A percentile compares a stretch with the other conserved stretches of the same genome.
These are phyloP conservation scores for Nannospalax galili DNA, from an alignment of 2,113 vertebrate species.

Conservation along the genomic window DNA sequence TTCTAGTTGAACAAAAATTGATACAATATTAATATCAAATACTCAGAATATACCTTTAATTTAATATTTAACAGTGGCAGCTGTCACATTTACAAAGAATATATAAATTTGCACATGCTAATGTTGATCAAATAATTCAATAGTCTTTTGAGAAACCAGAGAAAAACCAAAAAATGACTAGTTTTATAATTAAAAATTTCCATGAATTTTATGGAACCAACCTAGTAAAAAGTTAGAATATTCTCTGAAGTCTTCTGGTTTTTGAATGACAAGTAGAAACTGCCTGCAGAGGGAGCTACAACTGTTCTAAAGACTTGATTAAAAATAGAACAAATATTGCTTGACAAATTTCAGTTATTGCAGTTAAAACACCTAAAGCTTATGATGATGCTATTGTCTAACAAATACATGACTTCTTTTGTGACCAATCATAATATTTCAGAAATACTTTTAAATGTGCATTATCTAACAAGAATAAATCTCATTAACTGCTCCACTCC, in stretches of 20 bases:
- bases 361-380: conserved; percentile 34
- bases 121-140: not conserved
- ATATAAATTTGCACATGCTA: not conserved
- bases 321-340: conserved; percentile 48
- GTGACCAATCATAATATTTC: conserved; percentile 73
- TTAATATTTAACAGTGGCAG: not conserved
- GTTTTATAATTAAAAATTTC: not conserved
- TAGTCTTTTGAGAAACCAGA: not conserved
- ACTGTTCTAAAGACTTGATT: not conserved
- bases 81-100: not conserved
- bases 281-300: not conserved
- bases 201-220: not conserved
- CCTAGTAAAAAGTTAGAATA: not conserved
- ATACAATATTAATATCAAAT: conserved; percentile 28
- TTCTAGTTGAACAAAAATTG: conserved; percentile 66
- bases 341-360: conserved; percentile 17
- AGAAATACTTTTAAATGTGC: conserved; percentile 78
- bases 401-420: conserved; percentile 73
- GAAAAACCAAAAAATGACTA: not conserved
- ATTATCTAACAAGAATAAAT: conserved; percentile 86
- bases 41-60: conserved; percentile 31
- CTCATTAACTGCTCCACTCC: conserved; percentile 84
- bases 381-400: not conserved
- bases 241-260: not conserved
- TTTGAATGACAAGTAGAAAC: not conserved